A percentile compares a stretch with the other conserved stretches of the same genome.
Conservation (phyloP, 2,113 vertebrate genomes). For the Tyto alba region DNA sequence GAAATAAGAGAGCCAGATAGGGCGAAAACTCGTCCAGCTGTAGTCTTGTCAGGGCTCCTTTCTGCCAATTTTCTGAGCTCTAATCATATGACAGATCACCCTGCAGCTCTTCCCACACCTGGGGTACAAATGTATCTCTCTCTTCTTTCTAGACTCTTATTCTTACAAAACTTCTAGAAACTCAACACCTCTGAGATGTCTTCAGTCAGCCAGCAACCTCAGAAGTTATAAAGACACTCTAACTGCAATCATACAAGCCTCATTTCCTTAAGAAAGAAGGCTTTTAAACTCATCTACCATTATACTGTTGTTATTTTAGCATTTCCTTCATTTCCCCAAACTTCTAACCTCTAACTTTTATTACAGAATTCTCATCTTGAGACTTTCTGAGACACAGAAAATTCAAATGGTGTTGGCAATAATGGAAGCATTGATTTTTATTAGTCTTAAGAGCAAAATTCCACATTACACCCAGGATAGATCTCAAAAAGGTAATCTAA, state of each 20-base stretch:
- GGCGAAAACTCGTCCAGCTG: not conserved
- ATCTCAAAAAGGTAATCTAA: conserved; percentile 41
- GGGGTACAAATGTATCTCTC: not conserved
- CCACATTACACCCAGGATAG: not conserved
- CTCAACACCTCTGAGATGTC: not conserved
- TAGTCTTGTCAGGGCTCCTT: not conserved
- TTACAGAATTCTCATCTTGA: not conserved
- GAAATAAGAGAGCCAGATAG: not conserved
- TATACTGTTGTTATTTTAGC: not conserved
- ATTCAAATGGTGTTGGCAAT: not conserved
- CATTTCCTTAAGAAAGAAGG: not conserved
- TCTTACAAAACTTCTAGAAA: not conserved
- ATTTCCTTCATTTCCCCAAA: not conserved
- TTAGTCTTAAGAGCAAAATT: conserved; percentile 35
- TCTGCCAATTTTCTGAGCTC: not conserved
- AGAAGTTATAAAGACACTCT: not conserved
- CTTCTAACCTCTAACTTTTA: not conserved
- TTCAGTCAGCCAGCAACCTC: not conserved
- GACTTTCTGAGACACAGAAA: conserved; percentile 12
- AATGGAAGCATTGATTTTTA: not conserved
- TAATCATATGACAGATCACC: not conserved
- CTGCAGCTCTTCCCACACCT: not conserved
- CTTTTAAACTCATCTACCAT: not conserved
- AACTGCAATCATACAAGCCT: not conserved
- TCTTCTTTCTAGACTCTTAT: not conserved